Evolutionary conservation across 2,797 vertebrate species (phyloP).

Genomic region (Zonotrichia albicollis): DNA sequence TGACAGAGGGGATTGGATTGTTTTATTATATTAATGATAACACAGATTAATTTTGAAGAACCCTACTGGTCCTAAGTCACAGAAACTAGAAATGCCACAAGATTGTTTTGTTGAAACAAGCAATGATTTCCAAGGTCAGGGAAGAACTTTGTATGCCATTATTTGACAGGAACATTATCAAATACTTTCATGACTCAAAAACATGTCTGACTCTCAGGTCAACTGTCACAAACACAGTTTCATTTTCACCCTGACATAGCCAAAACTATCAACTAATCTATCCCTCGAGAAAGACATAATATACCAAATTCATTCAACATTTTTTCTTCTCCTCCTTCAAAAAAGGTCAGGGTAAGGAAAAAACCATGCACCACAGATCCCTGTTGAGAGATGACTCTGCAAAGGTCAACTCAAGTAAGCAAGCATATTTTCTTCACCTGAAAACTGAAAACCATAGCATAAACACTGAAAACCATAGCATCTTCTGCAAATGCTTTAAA

Average conservation of each 20-base stretch:
- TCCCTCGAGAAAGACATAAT: neutral
- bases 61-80: neutral
- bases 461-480: neutral
- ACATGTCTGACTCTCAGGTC: neutral
- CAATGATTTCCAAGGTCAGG: neutral
- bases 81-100: neutral
- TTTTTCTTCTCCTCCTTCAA: neutral
- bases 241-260: neutral
- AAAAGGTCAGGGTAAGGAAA: neutral
- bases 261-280: neutral
- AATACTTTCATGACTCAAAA: neutral
- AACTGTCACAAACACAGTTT: neutral
- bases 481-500: neutral
- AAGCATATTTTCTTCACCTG: neutral
- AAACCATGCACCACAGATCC: neutral
- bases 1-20: neutral
- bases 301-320: neutral
- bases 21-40: neutral
- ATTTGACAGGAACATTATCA: constrained; percentile 13
- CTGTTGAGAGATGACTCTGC: neutral
- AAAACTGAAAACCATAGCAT: neutral
- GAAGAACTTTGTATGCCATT: neutral
- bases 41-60: constrained; percentile 27
- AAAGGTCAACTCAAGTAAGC: neutral
- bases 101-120: neutral